Percentiles rank a stretch among this genome's conserved stretches.
These are phyloP conservation scores for Variabilichromis moorii DNA, from an alignment of 2,113 vertebrate species.

Conservation along the genomic window DNA sequence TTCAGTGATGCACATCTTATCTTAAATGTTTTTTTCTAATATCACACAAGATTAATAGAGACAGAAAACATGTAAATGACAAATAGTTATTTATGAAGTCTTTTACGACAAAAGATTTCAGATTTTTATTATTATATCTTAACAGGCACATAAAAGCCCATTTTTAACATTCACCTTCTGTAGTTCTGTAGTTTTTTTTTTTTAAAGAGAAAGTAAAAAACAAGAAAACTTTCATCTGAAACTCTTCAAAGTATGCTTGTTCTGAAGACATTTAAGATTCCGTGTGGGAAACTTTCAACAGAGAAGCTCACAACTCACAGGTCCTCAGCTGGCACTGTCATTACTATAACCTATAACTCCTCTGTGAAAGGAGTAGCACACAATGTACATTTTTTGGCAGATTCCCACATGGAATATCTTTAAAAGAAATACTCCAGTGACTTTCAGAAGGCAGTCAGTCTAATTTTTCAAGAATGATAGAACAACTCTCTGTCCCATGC, in stretches of 20 bases:
- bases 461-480: neutral
- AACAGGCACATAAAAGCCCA: neutral
- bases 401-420: neutral
- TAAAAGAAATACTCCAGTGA: neutral
- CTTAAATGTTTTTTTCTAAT: neutral
- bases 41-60: neutral
- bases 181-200: neutral
- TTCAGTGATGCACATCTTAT: neutral
- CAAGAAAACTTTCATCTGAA: neutral
- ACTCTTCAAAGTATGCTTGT: neutral
- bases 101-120: neutral
- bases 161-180: neutral
- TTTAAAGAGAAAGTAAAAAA: neutral
- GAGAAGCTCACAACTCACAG: neutral
- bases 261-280: neutral
- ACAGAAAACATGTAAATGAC: neutral
- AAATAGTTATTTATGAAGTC: neutral
- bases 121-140: neutral
- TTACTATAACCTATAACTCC: neutral
- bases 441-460: neutral
- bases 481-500: neutral
- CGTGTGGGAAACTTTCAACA: neutral
- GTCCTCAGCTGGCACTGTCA: neutral
- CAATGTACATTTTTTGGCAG: neutral
- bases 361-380: neutral